Evolutionary conservation across 2,888 invertebrate genomes (phyloP).

Genomic region (Stenichneumon culpator): DNA sequence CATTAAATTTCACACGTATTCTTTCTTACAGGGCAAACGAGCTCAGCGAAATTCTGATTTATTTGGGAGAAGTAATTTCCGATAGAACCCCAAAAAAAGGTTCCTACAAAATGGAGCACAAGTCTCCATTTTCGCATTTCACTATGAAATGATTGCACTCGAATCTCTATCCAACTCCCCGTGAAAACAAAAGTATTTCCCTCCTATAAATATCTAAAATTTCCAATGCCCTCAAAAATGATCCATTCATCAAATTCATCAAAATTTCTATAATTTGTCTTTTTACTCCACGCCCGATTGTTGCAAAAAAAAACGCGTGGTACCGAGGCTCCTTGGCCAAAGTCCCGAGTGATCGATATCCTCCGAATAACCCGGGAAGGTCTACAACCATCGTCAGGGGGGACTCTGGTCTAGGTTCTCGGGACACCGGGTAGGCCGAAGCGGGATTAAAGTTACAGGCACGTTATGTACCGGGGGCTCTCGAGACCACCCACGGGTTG

Average conservation of each 20-base stretch:
- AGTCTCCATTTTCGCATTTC: too few species aligned
- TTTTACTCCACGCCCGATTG: background rate
- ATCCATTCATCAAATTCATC: background rate
- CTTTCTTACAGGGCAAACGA: too few species aligned
- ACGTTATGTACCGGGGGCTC: conserved; percentile 74
- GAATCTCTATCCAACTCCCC: too few species aligned
- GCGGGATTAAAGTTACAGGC: conserved; percentile 79
- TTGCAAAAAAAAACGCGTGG: background rate
- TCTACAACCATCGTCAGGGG: conserved; percentile 25
- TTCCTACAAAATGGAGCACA: too few species aligned
- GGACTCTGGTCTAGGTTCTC: conserved; percentile 59
- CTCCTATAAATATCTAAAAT: background rate
- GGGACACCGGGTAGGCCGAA: conserved; percentile 78
- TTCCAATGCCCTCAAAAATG: background rate
- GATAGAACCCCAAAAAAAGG: too few species aligned
- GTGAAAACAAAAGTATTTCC: too few species aligned
- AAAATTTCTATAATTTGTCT: background rate
- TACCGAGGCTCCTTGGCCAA: background rate
- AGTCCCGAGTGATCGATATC: conserved; percentile 35
- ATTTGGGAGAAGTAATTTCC: too few species aligned
- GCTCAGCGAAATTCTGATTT: too few species aligned
- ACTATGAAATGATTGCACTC: too few species aligned
- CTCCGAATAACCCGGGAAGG: conserved; percentile 9
- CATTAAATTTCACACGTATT: too few species aligned
- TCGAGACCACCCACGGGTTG: conserved; percentile 82